Conservation (phyloP, 2,797 vertebrate genomes). For the Novumbra hubbsi region DNA sequence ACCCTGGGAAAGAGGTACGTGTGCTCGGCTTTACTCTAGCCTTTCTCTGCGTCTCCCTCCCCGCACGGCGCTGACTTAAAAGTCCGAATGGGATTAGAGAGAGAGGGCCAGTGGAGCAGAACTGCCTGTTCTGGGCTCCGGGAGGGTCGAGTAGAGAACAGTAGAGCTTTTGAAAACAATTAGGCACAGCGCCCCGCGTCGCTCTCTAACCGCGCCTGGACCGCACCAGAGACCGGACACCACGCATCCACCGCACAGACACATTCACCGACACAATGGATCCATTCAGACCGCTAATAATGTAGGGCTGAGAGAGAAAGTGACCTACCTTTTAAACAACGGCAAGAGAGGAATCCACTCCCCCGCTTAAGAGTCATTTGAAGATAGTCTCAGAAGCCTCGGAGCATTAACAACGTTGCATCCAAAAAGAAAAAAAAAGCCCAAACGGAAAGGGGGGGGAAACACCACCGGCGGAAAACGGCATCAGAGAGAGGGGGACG, state of each 20-base stretch:
- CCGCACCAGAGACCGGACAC: background rate
- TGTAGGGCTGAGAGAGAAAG: constrained; percentile 53
- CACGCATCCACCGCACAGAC: constrained; percentile 10
- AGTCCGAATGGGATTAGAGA: constrained; percentile 84
- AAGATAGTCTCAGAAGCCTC: constrained; percentile 88
- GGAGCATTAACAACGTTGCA: constrained; percentile 78
- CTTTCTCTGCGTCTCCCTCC: constrained; percentile 48
- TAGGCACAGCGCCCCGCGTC: constrained; percentile 3
- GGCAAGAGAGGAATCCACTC: constrained; percentile 86
- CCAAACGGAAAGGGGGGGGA: constrained; percentile 22
- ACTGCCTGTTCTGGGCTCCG: constrained; percentile 49
- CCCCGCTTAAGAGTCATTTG: constrained; percentile 88
- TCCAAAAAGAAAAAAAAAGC: constrained; percentile 63
- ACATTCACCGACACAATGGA: constrained; percentile 63
- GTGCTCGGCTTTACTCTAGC: constrained; percentile 81
- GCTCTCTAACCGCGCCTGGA: background rate
- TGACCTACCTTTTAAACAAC: constrained; percentile 94
- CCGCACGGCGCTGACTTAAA: constrained; percentile 52
- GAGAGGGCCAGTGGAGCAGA: constrained; percentile 33
- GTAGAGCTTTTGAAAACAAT: constrained; percentile 17
- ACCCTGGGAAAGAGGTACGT: constrained; percentile 69
- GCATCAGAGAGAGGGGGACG: constrained; percentile 67
- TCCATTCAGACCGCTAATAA: constrained; percentile 4
- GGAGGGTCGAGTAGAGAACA: background rate
- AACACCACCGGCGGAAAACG: constrained; percentile 83